Evolutionary conservation across 2,888 invertebrate species (phyloP), one percentile per base, ranked within the genome.

Genomic region (Lepeophtheirus nordmannii): DNA sequence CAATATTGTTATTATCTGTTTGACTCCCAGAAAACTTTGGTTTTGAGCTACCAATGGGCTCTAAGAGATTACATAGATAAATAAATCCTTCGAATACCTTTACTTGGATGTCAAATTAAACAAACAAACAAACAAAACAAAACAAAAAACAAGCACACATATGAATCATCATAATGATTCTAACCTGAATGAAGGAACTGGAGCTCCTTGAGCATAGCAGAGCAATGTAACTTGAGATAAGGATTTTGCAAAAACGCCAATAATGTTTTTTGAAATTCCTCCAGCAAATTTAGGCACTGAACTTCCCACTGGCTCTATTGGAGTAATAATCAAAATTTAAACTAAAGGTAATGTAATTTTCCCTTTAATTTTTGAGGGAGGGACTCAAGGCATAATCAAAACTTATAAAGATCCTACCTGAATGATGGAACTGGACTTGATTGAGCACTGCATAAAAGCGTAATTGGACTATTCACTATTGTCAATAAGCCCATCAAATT

Each of bases 11-110:
- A 23, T 17, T 60, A 30, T 23, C 30, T 12, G 20, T 79, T 69
- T 80, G 80, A 70, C 79, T 80, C 70, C 80, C 80, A 69, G 81
- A 80, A 75, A 83, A 81, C 68, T 80, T 81, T 65, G 83, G 82
- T 72, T 81, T 59, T 1, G 65, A 41, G 10, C 62, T 59, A 17
- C 63, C 41, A 41, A 65, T 37, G n/a, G 65, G 65, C 38, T 65
- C 67, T 65, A 65, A 62, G 64, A 17, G 8, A 8, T n/a, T 5
- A 46, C 14, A 41, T 41, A 41, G 8, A 17, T 17, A 8, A 46
- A 58, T 12, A 37, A 38, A 2, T 62, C 14, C 39, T 38, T n/a
- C 1, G 14, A 38, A 62, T 14, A 3, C 17, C 14, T n/a, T 9
- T 2, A 30, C 30, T 30, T 30, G 30, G 7, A 30, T 30, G 2